Percentiles rank a stretch among this genome's conserved stretches.
Conservation (phyloP, 1,140 invertebrate species). For the Hyposmocoma kahamanoa region DNA sequence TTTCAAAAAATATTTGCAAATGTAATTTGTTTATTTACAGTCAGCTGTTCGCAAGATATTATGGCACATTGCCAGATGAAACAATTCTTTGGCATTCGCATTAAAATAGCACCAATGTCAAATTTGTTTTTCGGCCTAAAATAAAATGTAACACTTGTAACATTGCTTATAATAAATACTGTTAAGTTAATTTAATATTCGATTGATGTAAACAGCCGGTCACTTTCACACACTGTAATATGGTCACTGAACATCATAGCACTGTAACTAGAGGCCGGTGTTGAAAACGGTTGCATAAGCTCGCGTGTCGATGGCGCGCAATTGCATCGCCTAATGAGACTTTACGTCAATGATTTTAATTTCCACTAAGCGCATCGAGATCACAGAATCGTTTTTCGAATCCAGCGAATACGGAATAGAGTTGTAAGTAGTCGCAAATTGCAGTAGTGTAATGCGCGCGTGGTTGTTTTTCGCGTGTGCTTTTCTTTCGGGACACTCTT, state of each 20-base stretch:
- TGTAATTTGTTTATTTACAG: slow-evolving; percentile 65
- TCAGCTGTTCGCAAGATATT: slow-evolving; percentile 51
- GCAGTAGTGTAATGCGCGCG: not conserved
- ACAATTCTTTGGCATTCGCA: slow-evolving; percentile 55
- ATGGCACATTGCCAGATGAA: slow-evolving; percentile 54
- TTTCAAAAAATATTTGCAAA: slow-evolving; percentile 24
- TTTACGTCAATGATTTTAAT: slow-evolving; percentile 31
- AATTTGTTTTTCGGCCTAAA: slow-evolving; percentile 61
- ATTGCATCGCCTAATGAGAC: slow-evolving; percentile 45
- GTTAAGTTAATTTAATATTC: too few relatives aligned
- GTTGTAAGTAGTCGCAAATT: slow-evolving; percentile 3
- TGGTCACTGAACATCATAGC: slow-evolving; percentile 42
- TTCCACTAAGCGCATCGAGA: slow-evolving; percentile 12
- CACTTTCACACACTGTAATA: slow-evolving; percentile 34
- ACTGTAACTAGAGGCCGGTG: slow-evolving; percentile 33
- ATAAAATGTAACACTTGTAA: slow-evolving; percentile 25
- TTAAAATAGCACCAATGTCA: slow-evolving; percentile 68
- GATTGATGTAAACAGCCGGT: slow-evolving; percentile 20
- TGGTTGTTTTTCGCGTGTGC: not conserved
- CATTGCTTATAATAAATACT: not conserved
- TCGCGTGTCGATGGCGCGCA: slow-evolving; percentile 37
- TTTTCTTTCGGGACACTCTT: slow-evolving; percentile 12
- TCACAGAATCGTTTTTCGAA: not conserved
- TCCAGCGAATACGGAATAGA: too few relatives aligned
- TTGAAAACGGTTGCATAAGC: slow-evolving; percentile 57